Evolutionary conservation across 2,888 invertebrate genomes (phyloP), one percentile per base, ranked within the genome.

Genomic region (Amblyjoppa proteus): DNA sequence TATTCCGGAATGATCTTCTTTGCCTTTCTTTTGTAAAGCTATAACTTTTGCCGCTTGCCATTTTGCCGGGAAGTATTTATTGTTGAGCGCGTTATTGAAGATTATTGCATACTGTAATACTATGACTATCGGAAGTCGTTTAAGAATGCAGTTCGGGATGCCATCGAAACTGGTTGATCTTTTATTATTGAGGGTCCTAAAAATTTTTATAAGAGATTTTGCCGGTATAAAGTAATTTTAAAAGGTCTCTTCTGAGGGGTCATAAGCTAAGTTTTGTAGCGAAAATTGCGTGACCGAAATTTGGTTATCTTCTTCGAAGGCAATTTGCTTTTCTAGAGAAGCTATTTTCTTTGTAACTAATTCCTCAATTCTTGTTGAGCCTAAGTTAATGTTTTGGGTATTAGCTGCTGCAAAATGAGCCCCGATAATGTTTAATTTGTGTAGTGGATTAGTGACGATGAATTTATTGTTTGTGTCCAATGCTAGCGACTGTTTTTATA

Each of bases 81-180:
- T n/a, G 20, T 20, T 20, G 5, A 53, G 20, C 20, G 20, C 20
- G 5, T 20, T 53, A 53, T 53, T 53, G 16, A 53, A 53, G 5
- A 53, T 5, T 41, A 41, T 41, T 20, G 20, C 53, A 16, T 7
- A 53, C 6, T 0, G 7, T n/a, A 53, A 7, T 20, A 7, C 5
- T 16, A 53, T 53, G 6, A 5, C 9, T 41, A 41, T 2, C 41
- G 41, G 11, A 11, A 41, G 9, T 41, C 41, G 41, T 41, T 41
- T 41, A 41, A 87, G 49, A 0, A 70, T 76, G 4, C 78, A 75
- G 0, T 66, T 28, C 0, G 84, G 79, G 0, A 84, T 41, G 41
- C 41, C 41, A 11, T 53, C 53, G 6, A 7, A 53, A n/a, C 20
- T 53, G 20, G 20, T 16, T 53, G n/a, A 20, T 7, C 7, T 4